Base-by-base conservation (phyloP, 2,797 vertebrate genomes). In the Morus bassanus region DNA sequence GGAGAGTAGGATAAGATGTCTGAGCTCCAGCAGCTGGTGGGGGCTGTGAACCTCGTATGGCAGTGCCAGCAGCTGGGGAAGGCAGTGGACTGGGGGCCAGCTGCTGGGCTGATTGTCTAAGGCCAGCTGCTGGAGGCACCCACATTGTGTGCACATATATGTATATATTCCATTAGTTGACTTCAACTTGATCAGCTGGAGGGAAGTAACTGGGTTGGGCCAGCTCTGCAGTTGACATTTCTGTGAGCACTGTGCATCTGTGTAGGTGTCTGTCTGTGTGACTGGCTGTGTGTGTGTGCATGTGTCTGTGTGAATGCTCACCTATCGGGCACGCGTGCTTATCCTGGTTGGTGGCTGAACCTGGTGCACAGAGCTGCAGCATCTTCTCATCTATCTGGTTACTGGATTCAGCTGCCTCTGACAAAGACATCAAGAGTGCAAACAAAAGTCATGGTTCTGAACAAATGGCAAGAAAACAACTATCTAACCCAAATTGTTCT, bases 251-350 rank as follows among this genome's bases (percentile, higher is more conserved):
- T 28, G 37, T 48, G 19, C 11, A 1, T 18, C 28, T 50, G 14
- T 41, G 41, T 9, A 6, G 5, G 11, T 33, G 35, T 54, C 51
- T n/a, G 22, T 39, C 4, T 48, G 19, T 30, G 53, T 60, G 33
- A 50, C 13, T 3, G 8, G 35, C 28, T 2, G 0, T 8, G 27
- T 14, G 8, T 9, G 1, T 24, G 6, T 43, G 13, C 14, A 0
- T 37, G 18, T 9, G 3, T 18, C 25, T 22, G 46, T 33, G 25
- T 18, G 15, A 7, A 9, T 3, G 1, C 24, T 18, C 23, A 19
- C 10, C 24, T n/a, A 8, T 4, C 4, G 3, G 10, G 5, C 5
- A 8, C 1, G 1, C 0, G 0, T 19, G 23, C 50, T 51, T 6
- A 24, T 8, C 24, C 35, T 4, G 1, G 27, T 33, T 91, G 51